Conservation (phyloP, 1,140 invertebrate species). For the Stegodyphus mimosarum region DNA sequence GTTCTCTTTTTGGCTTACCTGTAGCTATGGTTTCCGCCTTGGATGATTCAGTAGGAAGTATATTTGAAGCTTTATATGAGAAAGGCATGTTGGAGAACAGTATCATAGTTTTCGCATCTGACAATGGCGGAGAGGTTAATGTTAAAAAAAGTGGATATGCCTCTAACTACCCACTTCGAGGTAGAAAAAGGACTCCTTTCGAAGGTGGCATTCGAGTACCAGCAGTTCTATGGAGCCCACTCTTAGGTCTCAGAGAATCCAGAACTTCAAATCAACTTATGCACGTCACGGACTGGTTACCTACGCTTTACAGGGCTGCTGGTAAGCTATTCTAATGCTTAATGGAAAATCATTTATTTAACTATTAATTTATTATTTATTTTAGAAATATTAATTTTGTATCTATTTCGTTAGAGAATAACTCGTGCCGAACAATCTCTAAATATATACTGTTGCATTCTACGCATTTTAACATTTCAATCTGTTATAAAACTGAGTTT, state of each 20-base stretch:
- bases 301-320: slow-evolving; percentile 50
- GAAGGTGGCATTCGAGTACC: slow-evolving; percentile 68
- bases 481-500: too few species aligned
- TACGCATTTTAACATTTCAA: too few species aligned
- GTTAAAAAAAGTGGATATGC: slow-evolving; percentile 58
- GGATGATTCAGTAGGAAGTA: slow-evolving; percentile 85
- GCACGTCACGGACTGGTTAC: slow-evolving; percentile 61
- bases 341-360: not conserved
- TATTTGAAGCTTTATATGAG: slow-evolving; percentile 78
- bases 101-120: slow-evolving; percentile 85
- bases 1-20: not conserved
- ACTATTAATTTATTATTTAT: not conserved
- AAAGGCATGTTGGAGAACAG: slow-evolving; percentile 79
- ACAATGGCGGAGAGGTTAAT: slow-evolving; percentile 79
- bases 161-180: slow-evolving; percentile 68
- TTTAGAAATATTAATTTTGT: not conserved
- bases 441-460: not conserved
- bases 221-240: slow-evolving; percentile 69
- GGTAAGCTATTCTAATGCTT: slow-evolving; percentile 7
- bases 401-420: not conserved
- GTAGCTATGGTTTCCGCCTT: slow-evolving; percentile 78
- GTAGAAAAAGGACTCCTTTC: slow-evolving; percentile 67
- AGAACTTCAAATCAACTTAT: slow-evolving; percentile 71
- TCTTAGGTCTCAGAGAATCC: slow-evolving; percentile 68
- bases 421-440: not conserved